Conservation (phyloP, 2,888 invertebrate genomes). For the Sinelater perroti region DNA sequence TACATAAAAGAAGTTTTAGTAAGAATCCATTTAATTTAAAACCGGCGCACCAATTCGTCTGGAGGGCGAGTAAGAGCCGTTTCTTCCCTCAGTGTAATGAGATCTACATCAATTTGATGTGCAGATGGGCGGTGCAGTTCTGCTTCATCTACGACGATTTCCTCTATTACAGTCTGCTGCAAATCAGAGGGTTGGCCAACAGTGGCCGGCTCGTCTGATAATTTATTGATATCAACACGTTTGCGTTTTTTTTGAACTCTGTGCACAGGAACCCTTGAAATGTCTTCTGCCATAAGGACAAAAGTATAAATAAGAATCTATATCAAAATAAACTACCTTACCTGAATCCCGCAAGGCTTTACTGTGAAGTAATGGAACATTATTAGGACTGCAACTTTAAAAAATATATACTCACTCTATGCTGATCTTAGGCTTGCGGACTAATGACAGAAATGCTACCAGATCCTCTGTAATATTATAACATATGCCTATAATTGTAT, state of each 20-base stretch:
- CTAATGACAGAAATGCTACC: neutral
- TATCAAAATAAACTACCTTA: neutral
- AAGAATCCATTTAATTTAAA: neutral
- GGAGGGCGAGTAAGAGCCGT: neutral
- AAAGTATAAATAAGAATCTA: neutral
- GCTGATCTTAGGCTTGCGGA: neutral
- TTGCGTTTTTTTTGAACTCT: neutral
- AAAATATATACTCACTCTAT: neutral
- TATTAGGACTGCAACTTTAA: neutral
- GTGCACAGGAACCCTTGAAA: neutral
- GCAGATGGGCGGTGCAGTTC: neutral
- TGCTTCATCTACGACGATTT: neutral
- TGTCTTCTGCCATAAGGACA: neutral
- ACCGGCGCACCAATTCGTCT: neutral
- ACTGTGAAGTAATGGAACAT: no score
- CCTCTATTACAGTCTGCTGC: neutral
- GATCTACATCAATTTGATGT: neutral
- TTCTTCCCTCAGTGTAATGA: slow-evolving; percentile 14
- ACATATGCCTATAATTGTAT: no score
- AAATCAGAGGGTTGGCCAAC: neutral
- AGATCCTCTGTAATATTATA: neutral
- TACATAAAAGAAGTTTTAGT: no score
- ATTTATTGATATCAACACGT: neutral
- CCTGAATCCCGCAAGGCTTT: neutral
- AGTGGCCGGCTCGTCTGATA: neutral